Evolutionary conservation across 2,888 invertebrate species (phyloP), one percentile per base, ranked within the genome.

Genomic region (Chironomus riparius): DNA sequence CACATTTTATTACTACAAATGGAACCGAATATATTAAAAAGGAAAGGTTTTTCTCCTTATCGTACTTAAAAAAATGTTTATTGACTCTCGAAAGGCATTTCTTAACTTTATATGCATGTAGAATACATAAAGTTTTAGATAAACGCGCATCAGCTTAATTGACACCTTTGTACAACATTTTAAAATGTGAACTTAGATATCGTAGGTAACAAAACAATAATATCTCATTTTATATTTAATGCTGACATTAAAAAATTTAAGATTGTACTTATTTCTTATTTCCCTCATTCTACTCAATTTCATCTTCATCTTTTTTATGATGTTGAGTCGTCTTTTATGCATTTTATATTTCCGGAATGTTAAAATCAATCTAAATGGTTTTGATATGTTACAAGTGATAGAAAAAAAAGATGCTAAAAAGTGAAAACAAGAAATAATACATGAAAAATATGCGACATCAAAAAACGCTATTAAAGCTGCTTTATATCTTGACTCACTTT

Each of bases 271-370:
- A 15, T 4, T 50, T 50, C 50, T 50, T 15, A 3, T n/a, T 50
- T 50, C n/a, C 6, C 4, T 50, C 62, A 10, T 22, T 65, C 24
- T 38, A n/a, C n/a, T n/a, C n/a, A n/a, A n/a, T 38, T 38, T 38
- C 38, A 38, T 38, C 38, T 38, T 10, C 10, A 38, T 10, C n/a
- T n/a, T 38, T 38, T 38, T 65, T 65, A 65, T 65, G 65, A 65
- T 24, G 65, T 24, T 65, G 10, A 13, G 21, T 12, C 10, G 12
- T 15, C 21, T 65, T 22, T 65, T 65, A 65, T 65, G 65, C 65
- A 65, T 65, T 65, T 21, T 65, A 65, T 65, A 65, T 65, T 65
- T 65, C 65, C 65, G 65, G 65, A 65, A 65, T 65, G 65, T 65
- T 24, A 65, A 65, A 65, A 65, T 65, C 65, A 65, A 65, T 65